Percentiles rank a stretch among this genome's conserved stretches.
phyloP scores from a whole-genome alignment of 2,113 vertebrate genomes.

The Cyprinodon variegatus region DNA sequence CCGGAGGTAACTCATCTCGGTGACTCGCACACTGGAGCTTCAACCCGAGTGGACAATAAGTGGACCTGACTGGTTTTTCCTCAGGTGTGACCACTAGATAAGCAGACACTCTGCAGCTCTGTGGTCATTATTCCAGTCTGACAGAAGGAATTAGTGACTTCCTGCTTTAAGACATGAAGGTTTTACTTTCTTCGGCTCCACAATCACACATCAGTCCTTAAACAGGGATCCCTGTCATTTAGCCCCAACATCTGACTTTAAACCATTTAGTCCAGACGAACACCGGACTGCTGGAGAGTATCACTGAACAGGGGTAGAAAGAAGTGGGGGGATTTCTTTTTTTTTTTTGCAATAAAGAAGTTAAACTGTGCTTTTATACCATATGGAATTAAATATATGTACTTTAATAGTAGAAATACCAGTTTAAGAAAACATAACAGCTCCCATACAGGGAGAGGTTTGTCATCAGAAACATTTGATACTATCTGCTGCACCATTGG shows the following conservation, averaged over 20 bases:
- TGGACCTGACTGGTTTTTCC: conserved; percentile 37
- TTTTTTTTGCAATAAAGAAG: neutral
- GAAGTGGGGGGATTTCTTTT: neutral
- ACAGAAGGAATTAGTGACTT: conserved; percentile 16
- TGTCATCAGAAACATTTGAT: neutral
- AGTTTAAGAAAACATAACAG: neutral
- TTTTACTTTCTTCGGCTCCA: neutral
- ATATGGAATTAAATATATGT: neutral
- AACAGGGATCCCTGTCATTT: neutral
- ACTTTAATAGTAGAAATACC: neutral
- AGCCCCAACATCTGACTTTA: neutral
- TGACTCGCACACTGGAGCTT: conserved; percentile 26
- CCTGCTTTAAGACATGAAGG: neutral
- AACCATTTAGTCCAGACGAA: neutral
- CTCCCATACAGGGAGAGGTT: no score
- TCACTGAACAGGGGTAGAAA: neutral
- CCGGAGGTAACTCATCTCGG: conserved; percentile 1
- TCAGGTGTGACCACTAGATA: conserved; percentile 41
- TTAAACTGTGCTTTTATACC: neutral
- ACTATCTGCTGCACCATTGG: no score
- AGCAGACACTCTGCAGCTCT: conserved; percentile 30
- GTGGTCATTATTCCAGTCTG: conserved; percentile 44
- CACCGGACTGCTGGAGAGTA: neutral
- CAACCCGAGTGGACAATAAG: conserved; percentile 36
- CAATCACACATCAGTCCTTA: neutral